Conservation (phyloP, 2,113 vertebrate genomes). For the Mustelus asterias region DNA sequence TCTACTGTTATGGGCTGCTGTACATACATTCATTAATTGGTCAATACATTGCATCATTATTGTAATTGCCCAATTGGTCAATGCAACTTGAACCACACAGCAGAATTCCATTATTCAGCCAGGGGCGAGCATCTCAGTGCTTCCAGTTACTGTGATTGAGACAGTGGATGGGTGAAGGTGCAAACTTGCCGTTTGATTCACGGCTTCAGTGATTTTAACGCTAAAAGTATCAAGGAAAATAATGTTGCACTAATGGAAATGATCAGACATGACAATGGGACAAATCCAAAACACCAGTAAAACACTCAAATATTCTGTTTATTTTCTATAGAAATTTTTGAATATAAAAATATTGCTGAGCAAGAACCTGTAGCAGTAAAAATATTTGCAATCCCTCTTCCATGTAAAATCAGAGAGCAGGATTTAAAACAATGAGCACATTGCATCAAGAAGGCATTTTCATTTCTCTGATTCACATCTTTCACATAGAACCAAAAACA, state of each 20-base stretch:
- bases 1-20: too few species aligned
- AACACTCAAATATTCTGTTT: background rate
- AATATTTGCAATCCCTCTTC: background rate
- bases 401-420: background rate
- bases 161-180: too few species aligned
- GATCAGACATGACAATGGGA: background rate
- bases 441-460: background rate
- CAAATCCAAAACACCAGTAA: background rate
- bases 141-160: too few species aligned
- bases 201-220: background rate
- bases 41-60: background rate
- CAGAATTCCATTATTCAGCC: background rate
- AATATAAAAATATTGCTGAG: background rate
- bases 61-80: background rate
- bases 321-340: background rate
- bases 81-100: background rate
- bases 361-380: background rate
- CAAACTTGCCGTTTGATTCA: background rate
- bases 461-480: background rate
- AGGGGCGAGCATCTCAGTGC: background rate
- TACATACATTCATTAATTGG: background rate
- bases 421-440: background rate
- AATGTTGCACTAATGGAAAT: background rate
- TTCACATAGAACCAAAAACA: background rate
- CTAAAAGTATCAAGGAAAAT: background rate